Evolutionary conservation across 2,797 vertebrate species (phyloP).

Genomic region (Sciurus carolinensis): DNA sequence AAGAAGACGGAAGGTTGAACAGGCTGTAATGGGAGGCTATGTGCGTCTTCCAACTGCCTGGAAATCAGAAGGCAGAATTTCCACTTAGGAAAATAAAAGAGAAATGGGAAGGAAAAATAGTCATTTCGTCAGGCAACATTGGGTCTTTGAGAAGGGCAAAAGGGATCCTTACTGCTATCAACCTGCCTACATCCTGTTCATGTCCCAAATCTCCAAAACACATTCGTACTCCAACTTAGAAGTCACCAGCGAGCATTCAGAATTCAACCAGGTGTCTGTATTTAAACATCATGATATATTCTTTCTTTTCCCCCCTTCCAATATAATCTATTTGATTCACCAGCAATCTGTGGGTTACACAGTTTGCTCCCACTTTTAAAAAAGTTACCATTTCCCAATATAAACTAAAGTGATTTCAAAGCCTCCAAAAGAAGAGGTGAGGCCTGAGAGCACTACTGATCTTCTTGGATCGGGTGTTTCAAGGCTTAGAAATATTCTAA

Average conservation of each 20-base stretch:
- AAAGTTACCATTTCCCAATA: neutral
- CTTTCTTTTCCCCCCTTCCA: neutral
- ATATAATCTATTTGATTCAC: neutral
- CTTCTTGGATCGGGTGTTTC: neutral
- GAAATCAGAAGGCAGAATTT: neutral
- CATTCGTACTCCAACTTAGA: accelerated
- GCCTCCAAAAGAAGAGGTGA: neutral
- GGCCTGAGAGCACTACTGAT: neutral
- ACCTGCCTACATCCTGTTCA: neutral
- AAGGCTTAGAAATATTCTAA: neutral
- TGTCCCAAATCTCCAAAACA: neutral
- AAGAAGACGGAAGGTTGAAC: neutral
- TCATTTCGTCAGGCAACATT: neutral
- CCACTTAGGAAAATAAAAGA: neutral
- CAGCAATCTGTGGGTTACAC: neutral
- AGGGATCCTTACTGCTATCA: neutral
- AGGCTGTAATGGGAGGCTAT: neutral
- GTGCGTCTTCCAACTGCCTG: neutral
- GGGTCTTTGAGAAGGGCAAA: neutral
- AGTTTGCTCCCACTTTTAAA: neutral
- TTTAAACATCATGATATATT: neutral
- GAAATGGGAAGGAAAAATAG: neutral
- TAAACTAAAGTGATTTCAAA: neutral
- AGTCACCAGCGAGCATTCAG: neutral
- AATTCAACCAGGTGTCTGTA: neutral